These are phyloP conservation scores for Manacus vitellinus DNA, from an alignment of 2,113 vertebrate genomes.

Conservation along the genomic window DNA sequence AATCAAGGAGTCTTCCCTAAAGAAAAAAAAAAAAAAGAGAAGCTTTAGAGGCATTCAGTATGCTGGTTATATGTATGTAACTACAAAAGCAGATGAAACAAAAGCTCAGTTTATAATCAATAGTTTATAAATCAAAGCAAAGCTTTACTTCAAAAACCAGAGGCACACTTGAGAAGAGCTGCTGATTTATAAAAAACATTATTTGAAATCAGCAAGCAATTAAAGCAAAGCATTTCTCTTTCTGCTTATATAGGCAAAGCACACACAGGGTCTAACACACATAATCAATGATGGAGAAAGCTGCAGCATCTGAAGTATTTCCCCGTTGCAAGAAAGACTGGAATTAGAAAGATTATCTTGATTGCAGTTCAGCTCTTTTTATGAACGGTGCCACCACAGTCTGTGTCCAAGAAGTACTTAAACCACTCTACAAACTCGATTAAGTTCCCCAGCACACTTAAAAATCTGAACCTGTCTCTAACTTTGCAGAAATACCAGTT, in stretches of 20 bases:
- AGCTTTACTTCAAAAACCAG: background rate
- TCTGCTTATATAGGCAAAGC: background rate
- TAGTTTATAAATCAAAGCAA: background rate
- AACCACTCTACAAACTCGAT: background rate
- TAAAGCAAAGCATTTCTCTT: background rate
- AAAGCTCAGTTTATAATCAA: background rate
- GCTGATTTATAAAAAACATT: background rate
- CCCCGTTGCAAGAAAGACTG: background rate
- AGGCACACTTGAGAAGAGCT: background rate
- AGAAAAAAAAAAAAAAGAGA: background rate
- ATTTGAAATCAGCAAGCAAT: background rate
- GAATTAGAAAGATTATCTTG: background rate
- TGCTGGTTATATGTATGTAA: background rate
- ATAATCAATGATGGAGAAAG: background rate
- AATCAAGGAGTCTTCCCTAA: background rate
- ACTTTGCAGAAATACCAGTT: background rate
- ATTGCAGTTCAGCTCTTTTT: background rate
- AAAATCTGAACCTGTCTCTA: background rate
- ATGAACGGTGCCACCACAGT: background rate
- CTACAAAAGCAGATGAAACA: background rate
- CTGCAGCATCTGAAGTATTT: background rate
- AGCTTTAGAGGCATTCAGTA: background rate
- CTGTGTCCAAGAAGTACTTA: background rate
- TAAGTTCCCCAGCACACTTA: background rate
- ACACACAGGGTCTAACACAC: background rate